Percentiles rank a stretch among this genome's conserved stretches.
Evolutionary conservation across 2,797 vertebrate genomes (phyloP).

Genomic region (Sebastes variabilis): DNA sequence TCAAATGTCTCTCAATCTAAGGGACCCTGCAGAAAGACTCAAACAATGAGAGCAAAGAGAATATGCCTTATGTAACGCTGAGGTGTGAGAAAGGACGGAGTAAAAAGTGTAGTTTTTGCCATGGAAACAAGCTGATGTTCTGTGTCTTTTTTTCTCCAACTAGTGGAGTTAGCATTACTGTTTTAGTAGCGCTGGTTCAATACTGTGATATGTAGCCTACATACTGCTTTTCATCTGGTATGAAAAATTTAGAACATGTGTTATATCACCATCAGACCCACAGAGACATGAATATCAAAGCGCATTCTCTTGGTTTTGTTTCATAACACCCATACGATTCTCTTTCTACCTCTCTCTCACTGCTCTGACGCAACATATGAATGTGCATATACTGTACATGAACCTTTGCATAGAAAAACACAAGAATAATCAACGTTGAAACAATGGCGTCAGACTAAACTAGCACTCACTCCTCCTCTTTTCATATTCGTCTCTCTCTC

Average conservation of each 20-base stretch:
- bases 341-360: conserved; percentile 46
- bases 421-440: conserved; percentile 36
- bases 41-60: conserved; percentile 19
- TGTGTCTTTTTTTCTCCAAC: neutral
- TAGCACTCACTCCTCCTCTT: conserved; percentile 1
- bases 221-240: conserved; percentile 73
- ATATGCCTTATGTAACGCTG: conserved; percentile 24
- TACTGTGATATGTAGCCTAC: conserved; percentile 65
- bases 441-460: conserved; percentile 41
- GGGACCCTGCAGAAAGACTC: neutral
- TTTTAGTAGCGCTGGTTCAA: conserved; percentile 48
- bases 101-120: conserved; percentile 22
- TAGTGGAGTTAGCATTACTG: conserved; percentile 22
- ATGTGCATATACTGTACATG: conserved; percentile 22
- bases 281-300: conserved; percentile 73
- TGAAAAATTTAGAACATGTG: conserved; percentile 72
- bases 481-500: neutral
- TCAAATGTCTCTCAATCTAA: conserved; percentile 18
- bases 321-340: conserved; percentile 53
- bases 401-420: conserved; percentile 7
- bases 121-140: conserved; percentile 52
- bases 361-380: conserved; percentile 49
- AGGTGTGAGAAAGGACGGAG: conserved; percentile 29
- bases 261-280: conserved; percentile 72
- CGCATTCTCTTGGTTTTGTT: conserved; percentile 60